phyloP scores from a whole-genome alignment of 35 echinoderm and acorn worm genomes.

The Anneissia japonica region DNA sequence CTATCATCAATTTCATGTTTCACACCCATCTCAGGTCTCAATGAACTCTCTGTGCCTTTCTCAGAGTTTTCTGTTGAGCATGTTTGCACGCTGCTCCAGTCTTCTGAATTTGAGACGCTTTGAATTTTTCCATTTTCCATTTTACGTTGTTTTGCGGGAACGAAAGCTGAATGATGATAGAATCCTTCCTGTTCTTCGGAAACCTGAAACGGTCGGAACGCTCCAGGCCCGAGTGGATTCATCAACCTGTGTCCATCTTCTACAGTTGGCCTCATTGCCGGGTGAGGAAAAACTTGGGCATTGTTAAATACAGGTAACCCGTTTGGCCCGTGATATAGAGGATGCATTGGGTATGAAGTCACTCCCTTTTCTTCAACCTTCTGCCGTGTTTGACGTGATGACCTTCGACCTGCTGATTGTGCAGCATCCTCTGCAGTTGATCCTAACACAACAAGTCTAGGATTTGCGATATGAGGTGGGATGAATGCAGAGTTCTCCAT shows the following conservation, averaged over 20 bases:
- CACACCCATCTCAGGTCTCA: neutral
- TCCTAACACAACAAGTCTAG: neutral
- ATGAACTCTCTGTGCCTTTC: neutral
- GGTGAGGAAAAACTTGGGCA: neutral
- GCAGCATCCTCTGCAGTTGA: neutral
- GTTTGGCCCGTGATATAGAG: neutral
- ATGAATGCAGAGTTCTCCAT: neutral
- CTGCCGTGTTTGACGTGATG: neutral
- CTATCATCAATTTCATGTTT: neutral
- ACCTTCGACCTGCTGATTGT: neutral
- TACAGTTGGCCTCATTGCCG: neutral
- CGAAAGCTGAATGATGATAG: neutral
- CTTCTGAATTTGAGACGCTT: neutral
- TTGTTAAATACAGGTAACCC: neutral
- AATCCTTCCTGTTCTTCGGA: neutral
- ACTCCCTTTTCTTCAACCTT: neutral
- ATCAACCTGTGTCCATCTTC: neutral
- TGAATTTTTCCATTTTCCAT: neutral
- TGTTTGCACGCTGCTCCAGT: neutral
- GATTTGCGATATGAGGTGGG: neutral
- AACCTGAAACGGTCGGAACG: neutral
- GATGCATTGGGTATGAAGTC: neutral
- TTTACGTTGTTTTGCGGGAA: neutral
- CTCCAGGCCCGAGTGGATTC: neutral
- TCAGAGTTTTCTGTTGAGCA: neutral